These are phyloP conservation scores for Dunckerocampus dactyliophorus DNA, from an alignment of 2,113 vertebrate genomes.

Conservation along the genomic window DNA sequence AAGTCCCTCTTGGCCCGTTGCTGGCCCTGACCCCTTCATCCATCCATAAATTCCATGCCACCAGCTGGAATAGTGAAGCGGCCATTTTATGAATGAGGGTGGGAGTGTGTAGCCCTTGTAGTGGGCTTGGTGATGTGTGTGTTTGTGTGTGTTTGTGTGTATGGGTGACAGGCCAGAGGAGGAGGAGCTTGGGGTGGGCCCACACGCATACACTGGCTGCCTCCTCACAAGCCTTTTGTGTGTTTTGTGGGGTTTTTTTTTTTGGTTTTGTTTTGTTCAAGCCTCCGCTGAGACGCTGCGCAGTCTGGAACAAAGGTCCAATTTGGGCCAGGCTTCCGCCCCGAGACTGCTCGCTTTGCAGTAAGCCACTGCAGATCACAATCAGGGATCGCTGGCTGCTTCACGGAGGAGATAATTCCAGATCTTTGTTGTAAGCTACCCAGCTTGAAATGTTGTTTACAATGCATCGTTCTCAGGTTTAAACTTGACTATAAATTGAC, in stretches of 20 bases:
- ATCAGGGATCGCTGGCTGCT: not conserved
- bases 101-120: slow-evolving; percentile 22
- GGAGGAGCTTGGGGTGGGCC: slow-evolving; percentile 51
- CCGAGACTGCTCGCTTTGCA: slow-evolving; percentile 42
- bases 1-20: slow-evolving; percentile 47
- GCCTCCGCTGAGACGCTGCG: slow-evolving; percentile 41
- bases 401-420: too few species aligned
- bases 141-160: slow-evolving; percentile 26
- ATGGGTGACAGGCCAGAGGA: slow-evolving; percentile 12
- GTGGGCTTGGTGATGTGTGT: slow-evolving; percentile 15
- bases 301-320: slow-evolving; percentile 51
- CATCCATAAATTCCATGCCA: slow-evolving; percentile 65
- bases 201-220: slow-evolving; percentile 39
- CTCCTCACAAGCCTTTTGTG: slow-evolving; percentile 23
- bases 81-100: slow-evolving; percentile 73
- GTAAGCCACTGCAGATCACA: slow-evolving; percentile 21
- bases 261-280: slow-evolving; percentile 59
- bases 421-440: too few species aligned
- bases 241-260: slow-evolving; percentile 43
- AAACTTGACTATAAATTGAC: too few species aligned
- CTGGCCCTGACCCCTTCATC: slow-evolving; percentile 48
- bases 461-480: too few species aligned
- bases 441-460: too few species aligned
- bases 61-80: slow-evolving; percentile 63
- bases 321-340: slow-evolving; percentile 43